Evolutionary conservation across 2,888 invertebrate genomes (phyloP), one percentile per base, ranked within the genome.

Genomic region (Synanthedon formicaeformis): DNA sequence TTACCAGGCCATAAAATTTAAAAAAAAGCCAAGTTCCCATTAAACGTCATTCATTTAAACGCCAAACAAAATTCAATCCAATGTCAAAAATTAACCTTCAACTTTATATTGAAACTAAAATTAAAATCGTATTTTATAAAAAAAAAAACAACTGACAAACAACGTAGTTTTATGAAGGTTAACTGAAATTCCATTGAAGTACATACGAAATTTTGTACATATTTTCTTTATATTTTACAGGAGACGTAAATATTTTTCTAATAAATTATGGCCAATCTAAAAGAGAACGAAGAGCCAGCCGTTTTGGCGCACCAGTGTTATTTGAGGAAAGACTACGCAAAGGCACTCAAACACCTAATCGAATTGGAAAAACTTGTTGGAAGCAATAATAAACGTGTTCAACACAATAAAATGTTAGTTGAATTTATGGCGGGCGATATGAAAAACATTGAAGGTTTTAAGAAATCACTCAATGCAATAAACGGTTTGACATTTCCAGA

Each of bases 401-500:
- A 90, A 50, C 96, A 96, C 67, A 97, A 98, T 71, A 94, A 93
- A 78, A 92, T 93, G 27, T 92, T 97, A 0, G 92, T 92, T 0
- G 94, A 96, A 68, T 96, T 94, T 76, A 94, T 92, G 74, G 91
- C 91, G 57, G 90, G 89, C 54, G 92, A 92, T 51, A 89, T 93
- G 66, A 93, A 91, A 61, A 92, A 93, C 64, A 91, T 93, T 12
- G 93, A 93, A 53, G 88, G 90, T 52, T 92, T 96, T 65, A 90
- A 92, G 57, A 92, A 92, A 65, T 89, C 89, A 52, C 80, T 96
- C 18, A 88, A 89, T 40, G 86, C 90, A 18, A 82, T 93, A 50
- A 90, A 90, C 52, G 89, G 89, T 2, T 86, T 90, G 23, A 69
- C 66, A 48, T 86, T 85, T 57, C 82, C 84, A 2, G 82, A 86